Evolutionary conservation across 2,113 vertebrate genomes (phyloP).

Genomic region (Acrocephalus arundinaceus): DNA sequence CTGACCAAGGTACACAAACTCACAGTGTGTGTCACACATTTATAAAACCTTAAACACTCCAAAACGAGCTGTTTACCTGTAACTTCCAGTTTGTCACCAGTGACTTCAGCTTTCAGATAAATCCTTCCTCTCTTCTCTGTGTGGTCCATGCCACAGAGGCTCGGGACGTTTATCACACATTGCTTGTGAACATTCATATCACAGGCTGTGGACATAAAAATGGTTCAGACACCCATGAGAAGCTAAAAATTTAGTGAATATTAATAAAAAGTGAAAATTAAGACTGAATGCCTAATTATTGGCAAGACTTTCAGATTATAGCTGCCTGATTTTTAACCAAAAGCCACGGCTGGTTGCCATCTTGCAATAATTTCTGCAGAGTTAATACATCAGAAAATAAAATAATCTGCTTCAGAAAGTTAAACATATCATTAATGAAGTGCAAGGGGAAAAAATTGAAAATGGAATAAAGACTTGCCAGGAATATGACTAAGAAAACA

Average conservation of each 20-base stretch:
- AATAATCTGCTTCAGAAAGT: not conserved
- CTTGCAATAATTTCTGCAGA: not conserved
- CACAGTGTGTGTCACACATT: rapidly evolving
- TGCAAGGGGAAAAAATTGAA: not conserved
- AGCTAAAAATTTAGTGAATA: not conserved
- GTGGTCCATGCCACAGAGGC: constrained; percentile 95
- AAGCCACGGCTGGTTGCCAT: rapidly evolving
- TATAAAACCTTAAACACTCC: not conserved
- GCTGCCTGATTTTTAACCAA: not conserved
- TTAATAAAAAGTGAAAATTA: not conserved
- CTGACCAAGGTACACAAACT: not conserved
- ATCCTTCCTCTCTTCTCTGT: constrained; percentile 92
- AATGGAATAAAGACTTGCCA: not conserved
- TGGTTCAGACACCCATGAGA: not conserved
- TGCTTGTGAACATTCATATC: constrained; percentile 98
- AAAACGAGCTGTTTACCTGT: constrained; percentile 76
- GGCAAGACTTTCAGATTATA: not conserved
- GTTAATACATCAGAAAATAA: not conserved
- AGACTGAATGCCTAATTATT: not conserved
- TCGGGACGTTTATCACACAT: constrained; percentile 95
- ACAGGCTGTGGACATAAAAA: constrained; percentile 80
- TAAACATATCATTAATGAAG: not conserved
- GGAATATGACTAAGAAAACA: not conserved
- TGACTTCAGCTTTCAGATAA: constrained; percentile 93
- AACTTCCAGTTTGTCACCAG: constrained; percentile 86